Evolutionary conservation across 2,113 vertebrate genomes (phyloP), one percentile per base, ranked within the genome.

Genomic region (Hyperopisus bebe): DNA sequence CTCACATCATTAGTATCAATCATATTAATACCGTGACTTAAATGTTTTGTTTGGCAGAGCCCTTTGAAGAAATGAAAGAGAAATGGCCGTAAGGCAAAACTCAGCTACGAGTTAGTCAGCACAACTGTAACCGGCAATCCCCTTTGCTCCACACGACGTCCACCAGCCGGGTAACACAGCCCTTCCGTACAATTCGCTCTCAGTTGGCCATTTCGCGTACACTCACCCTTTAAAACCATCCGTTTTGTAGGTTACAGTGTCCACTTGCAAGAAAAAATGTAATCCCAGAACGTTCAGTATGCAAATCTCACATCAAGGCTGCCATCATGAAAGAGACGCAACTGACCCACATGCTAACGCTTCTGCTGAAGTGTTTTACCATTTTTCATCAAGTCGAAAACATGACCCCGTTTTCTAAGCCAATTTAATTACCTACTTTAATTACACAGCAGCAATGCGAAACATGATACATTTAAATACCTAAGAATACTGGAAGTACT

Each of bases 231-330:
- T 47, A 47, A 44, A 84, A 24, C n/a, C 2, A 24, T 84, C 44
- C 42, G 19, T 47, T n/a, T 10, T 24, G 82, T 47, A 24, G 42
- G 42, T 84, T 46, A 47, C 39, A 1, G 39, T 47, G 15, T 84
- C 82, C 39, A 44, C 82, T 10, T 84, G 82, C 17, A 42, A 42
- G 27, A 15, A 6, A 39, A 47, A 47, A 27, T 13, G 9, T 84
- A 94, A 94, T 93, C 92, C 90, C 93, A 94, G 93, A 84, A 84
- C 46, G 82, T 83, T 44, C 39, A 7, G 7, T 83, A 83, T 83
- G 80, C 80, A 83, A 83, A 83, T 83, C 80, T 83, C 80, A 83
- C 80, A 83, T 83, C 80, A 83, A 83, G 80, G 80, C 35, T 46
- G 1, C 42, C 39, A 83, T 46, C 42, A 21, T 46, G 31, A 46